phyloP scores from a whole-genome alignment of 2,888 invertebrate species.

The Euplagia quadripunctaria region DNA sequence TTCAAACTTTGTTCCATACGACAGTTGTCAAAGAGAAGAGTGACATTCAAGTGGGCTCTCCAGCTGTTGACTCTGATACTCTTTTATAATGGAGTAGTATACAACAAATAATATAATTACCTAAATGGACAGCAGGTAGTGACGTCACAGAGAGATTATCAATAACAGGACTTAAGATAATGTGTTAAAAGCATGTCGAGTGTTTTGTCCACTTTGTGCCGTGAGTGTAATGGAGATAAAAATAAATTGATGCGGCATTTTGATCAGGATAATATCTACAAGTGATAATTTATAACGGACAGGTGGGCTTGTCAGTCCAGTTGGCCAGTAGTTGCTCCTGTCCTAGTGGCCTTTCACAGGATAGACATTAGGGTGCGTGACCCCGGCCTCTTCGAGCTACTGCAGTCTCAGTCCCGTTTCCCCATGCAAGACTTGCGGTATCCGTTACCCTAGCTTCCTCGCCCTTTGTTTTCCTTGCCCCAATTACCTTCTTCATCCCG shows the following conservation, averaged over 20 bases:
- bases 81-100: background rate
- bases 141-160: constrained; percentile 10
- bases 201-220: constrained; percentile 36
- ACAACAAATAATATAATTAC: background rate
- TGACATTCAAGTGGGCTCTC: background rate
- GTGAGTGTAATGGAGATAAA: constrained; percentile 5
- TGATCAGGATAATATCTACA: background rate
- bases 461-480: too few species aligned
- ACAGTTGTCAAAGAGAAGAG: background rate
- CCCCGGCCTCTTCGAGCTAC: too few species aligned
- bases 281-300: background rate
- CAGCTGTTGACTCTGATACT: background rate
- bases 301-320: background rate
- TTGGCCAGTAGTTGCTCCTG: too few species aligned
- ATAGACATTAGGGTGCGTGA: too few species aligned
- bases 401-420: too few species aligned
- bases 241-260: background rate
- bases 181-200: constrained; percentile 57
- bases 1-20: background rate
- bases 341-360: too few species aligned
- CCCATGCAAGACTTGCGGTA: too few species aligned
- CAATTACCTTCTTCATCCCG: too few species aligned
- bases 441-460: too few species aligned
- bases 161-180: constrained; percentile 53
- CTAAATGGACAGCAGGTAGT: constrained; percentile 4